phyloP scores from a whole-genome alignment of 2,797 vertebrate genomes.

The Moxostoma hubbsi region DNA sequence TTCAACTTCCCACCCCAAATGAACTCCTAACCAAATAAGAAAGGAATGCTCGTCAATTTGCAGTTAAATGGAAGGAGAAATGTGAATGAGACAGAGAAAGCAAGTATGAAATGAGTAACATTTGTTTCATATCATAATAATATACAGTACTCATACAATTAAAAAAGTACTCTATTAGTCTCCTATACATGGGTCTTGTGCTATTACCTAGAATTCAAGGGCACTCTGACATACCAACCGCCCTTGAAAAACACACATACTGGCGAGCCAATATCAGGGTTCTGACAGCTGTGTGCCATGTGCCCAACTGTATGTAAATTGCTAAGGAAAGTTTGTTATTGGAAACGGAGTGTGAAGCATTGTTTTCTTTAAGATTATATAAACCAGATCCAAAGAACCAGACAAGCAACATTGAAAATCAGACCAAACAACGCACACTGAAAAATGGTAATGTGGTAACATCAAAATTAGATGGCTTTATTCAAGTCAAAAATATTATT shows the following conservation, averaged over 20 bases:
- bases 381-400: conserved; percentile 33
- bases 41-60: conserved; percentile 57
- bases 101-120: conserved; percentile 31
- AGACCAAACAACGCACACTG: not conserved
- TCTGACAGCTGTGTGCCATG: conserved; percentile 36
- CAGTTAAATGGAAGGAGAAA: conserved; percentile 4
- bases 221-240: not conserved
- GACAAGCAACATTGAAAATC: conserved; percentile 18
- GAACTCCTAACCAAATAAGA: conserved; percentile 46
- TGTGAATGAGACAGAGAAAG: not conserved
- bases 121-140: not conserved
- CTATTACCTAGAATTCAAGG: not conserved
- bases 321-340: conserved; percentile 43
- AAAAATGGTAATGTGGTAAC: too few species aligned
- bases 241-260: conserved; percentile 24
- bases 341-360: conserved; percentile 43
- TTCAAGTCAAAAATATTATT: too few species aligned
- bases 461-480: too few species aligned
- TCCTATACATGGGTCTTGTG: not conserved
- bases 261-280: conserved; percentile 11
- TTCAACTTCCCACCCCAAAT: conserved; percentile 41
- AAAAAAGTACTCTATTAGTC: not conserved
- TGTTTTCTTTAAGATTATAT: conserved; percentile 40
- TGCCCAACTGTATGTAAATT: conserved; percentile 28
- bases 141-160: not conserved